Evolutionary conservation across 2,797 vertebrate genomes (phyloP), one percentile per base, ranked within the genome.

Genomic region (Rhyacichthys aspro): DNA sequence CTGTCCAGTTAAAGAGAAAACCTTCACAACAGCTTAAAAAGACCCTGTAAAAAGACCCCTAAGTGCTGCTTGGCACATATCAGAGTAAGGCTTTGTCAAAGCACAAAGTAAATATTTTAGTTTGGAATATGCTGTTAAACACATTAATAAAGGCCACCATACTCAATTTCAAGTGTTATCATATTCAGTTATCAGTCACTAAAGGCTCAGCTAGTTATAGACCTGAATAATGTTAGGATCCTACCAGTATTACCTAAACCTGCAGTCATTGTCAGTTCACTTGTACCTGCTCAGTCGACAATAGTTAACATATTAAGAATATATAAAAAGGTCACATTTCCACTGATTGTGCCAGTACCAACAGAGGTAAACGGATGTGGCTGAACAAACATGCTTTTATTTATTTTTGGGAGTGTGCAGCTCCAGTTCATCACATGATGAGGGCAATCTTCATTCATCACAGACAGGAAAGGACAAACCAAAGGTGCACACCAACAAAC

Each of bases 261-360:
- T 38, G 36, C 44, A 52, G n/a, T n/a, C n/a, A n/a, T n/a, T n/a
- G n/a, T 39, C 33, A 46, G 37, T 16, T 9, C 28, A n/a, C n/a
- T n/a, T n/a, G n/a, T n/a, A 23, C 11, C 1, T 9, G 17, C 15
- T 63, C 18, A 61, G 32, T 57, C 28, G 60, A 52, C 23, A 32
- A 49, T 14, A 67, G 38, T 52, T 15, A 62, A 39, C 58, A 72
- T 5, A 23, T 16, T 61, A 69, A 55, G 62, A 19, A 45, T 11
- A 33, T 28, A 61, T n/a, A 32, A 62, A 75, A 76, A 74, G 43
- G 58, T 76, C 79, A 79, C 67, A 70, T 70, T 76, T 63, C 63
- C 16, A 66, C 39, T 0, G 23, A 74, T 67, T 58, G 43, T 62
- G 47, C 43, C 56, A 37, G 76, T 59, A 68, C 46, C 16, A n/a